phyloP scores from a whole-genome alignment of 2,797 vertebrate genomes.

The Rhabdomys pumilio region DNA sequence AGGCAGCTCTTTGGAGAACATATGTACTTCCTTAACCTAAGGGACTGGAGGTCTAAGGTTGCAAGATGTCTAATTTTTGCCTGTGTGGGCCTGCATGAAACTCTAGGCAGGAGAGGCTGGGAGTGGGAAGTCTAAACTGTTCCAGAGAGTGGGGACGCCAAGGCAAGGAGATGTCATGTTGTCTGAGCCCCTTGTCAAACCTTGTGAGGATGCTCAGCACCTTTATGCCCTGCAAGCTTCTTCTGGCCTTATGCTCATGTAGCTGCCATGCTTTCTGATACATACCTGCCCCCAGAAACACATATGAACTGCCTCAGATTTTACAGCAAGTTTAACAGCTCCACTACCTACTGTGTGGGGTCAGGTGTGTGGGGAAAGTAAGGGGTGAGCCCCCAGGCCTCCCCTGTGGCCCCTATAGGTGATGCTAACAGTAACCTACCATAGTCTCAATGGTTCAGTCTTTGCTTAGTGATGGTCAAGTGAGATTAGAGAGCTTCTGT shows the following conservation, averaged over 20 bases:
- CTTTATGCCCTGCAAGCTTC: background rate
- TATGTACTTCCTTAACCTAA: background rate
- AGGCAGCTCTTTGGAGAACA: background rate
- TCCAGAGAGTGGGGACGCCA: background rate
- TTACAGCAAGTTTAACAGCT: no score
- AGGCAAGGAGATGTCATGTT: background rate
- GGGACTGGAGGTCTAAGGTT: background rate
- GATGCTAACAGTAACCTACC: background rate
- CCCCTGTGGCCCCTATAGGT: background rate
- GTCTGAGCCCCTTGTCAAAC: background rate
- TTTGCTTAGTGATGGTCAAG: background rate
- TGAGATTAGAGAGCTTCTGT: constrained; percentile 3
- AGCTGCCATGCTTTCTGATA: background rate
- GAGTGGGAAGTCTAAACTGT: background rate
- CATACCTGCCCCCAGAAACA: background rate
- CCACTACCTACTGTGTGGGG: background rate
- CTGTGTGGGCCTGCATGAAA: background rate
- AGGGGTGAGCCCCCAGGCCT: background rate
- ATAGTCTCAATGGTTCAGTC: background rate
- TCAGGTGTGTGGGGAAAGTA: background rate
- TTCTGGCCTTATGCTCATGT: background rate
- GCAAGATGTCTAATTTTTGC: background rate
- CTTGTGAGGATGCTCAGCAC: accelerated
- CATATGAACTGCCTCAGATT: background rate
- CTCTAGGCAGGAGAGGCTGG: background rate